Evolutionary conservation across 2,888 invertebrate genomes (phyloP), one percentile per base, ranked within the genome.

Genomic region (Nomada lathburiana): DNA sequence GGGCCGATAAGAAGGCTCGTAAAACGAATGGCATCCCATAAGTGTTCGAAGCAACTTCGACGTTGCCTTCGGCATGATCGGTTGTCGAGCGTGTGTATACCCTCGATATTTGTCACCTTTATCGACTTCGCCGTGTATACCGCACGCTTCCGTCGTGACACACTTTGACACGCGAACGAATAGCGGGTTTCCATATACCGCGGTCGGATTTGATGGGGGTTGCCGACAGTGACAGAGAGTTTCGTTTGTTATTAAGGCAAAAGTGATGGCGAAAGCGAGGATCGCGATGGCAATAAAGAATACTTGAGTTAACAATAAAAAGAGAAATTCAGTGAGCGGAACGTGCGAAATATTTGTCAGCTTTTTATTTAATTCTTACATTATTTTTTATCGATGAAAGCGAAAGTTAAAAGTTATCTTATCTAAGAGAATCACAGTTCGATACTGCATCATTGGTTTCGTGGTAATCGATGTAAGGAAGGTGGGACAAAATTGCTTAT

Each of bases 1-100:
- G 84, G 72, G 82, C 85, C 88, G 92, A 92, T 92, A 93, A 93
- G 93, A 88, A 90, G 88, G 88, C 87, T 87, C 89, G 86, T 92
- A 90, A 92, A 91, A 90, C 89, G 89, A 91, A 92, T 88, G 88
- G 88, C 86, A 77, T 63, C 82, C 89, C 88, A 82, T 87, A 88
- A 91, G 90, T 90, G 89, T 88, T 82, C 76, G 76, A 69, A 70
- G 82, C 86, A 88, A 87, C 87, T 87, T 82, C 72, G 80, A 82
- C 83, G 76, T 76, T 83, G 80, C 75, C 77, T 82, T 72, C 81
- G 80, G 55, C 74, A 57, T 60, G 74, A 80, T 68, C 78, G 77
- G 69, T 78, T 67, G 88, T 84, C 84, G 82, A 70, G 67, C 79
- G 73, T 87, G 80, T 10, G 20, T 13, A 11, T 84, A 88, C 79